Conservation (phyloP, 2,797 vertebrate species). For the Fratercula arctica region DNA sequence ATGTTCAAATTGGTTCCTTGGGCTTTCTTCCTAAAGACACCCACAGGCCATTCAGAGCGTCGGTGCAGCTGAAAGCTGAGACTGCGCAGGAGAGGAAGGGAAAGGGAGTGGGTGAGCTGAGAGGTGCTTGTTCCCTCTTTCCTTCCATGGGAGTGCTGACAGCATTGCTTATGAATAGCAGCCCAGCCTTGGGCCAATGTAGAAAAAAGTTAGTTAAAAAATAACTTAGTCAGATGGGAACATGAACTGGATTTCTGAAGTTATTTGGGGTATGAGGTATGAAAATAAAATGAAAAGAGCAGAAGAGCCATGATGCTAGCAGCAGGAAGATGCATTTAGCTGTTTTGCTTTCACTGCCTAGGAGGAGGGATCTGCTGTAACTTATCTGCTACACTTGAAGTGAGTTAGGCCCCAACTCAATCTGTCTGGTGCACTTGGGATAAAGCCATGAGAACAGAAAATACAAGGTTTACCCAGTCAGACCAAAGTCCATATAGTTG, state of each 20-base stretch:
- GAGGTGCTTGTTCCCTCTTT: neutral
- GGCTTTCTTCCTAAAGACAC: neutral
- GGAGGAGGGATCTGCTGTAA: accelerated
- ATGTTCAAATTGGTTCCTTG: neutral
- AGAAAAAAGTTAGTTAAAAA: neutral
- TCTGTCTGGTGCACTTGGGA: neutral
- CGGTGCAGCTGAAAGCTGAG: neutral
- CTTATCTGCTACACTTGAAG: neutral
- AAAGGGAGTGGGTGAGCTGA: neutral
- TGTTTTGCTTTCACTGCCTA: neutral
- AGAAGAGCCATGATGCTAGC: neutral
- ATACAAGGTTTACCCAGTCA: neutral
- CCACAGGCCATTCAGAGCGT: neutral
- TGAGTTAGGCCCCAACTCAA: neutral
- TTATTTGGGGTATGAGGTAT: neutral
- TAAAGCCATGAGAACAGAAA: neutral
- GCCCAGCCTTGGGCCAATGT: neutral
- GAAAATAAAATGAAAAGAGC: neutral
- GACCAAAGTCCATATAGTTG: neutral
- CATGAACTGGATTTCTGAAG: neutral
- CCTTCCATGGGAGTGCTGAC: neutral
- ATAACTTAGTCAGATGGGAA: neutral
- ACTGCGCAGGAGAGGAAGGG: neutral
- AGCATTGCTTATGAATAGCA: neutral
- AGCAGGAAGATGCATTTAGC: neutral